A percentile compares a stretch with the other conserved stretches of the same genome.
These are phyloP conservation scores for Solenopsis fugax DNA, from an alignment of 1,140 invertebrate genomes.

Conservation along the genomic window DNA sequence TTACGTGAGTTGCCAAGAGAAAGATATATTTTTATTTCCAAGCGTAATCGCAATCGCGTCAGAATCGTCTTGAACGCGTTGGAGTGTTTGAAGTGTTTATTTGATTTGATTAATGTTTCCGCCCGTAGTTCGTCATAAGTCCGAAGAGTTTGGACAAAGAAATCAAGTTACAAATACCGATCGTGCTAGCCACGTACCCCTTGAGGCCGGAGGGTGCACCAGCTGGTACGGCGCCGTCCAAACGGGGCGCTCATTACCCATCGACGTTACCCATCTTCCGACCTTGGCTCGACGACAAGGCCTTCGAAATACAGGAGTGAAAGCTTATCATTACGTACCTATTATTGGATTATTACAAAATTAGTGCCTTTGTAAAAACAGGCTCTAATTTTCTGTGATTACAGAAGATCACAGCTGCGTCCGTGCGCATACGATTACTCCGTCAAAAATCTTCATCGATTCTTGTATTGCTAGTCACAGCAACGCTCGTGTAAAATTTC, in stretches of 20 bases:
- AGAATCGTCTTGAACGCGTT: background rate
- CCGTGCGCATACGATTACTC: background rate
- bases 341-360: constrained; percentile 34
- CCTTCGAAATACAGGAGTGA: constrained; percentile 86
- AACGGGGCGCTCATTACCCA: constrained; percentile 95
- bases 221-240: constrained; percentile 88
- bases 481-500: constrained; percentile 28
- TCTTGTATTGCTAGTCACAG: constrained; percentile 39
- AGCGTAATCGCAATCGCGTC: background rate
- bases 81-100: background rate
- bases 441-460: constrained; percentile 32
- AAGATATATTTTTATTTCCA: background rate
- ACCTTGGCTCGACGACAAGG: constrained; percentile 94
- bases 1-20: constrained; percentile 91
- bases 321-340: constrained; percentile 25
- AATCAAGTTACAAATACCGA: constrained; percentile 96
- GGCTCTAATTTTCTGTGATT: constrained; percentile 34
- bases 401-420: background rate
- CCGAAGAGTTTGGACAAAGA: constrained; percentile 97
- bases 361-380: background rate
- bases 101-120: background rate
- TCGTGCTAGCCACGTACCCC: constrained; percentile 97
- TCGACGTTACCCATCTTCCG: constrained; percentile 96
- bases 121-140: constrained; percentile 94
- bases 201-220: constrained; percentile 89